Conservation (phyloP, 2,113 vertebrate genomes). For the Pampusana beccarii region DNA sequence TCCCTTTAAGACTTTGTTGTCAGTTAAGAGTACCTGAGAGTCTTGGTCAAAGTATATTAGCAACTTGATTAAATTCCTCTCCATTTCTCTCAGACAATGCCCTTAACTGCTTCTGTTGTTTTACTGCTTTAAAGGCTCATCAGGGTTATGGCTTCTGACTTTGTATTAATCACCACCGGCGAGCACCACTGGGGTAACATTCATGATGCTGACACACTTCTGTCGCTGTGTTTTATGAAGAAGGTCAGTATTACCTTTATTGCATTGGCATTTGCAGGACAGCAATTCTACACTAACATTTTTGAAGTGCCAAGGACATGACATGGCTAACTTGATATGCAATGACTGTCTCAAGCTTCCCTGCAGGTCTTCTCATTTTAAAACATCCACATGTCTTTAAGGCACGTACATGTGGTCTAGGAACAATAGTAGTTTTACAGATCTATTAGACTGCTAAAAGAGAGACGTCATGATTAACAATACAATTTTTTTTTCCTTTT, state of each 20-base stretch:
- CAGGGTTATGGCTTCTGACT: slow-evolving; percentile 29
- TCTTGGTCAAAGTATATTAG: slow-evolving; percentile 21
- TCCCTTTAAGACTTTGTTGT: slow-evolving; percentile 7
- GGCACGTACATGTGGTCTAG: neutral
- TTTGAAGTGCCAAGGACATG: neutral
- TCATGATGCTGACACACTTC: accelerated
- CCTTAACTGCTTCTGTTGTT: slow-evolving; percentile 35
- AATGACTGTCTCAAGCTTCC: neutral
- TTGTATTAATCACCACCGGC: slow-evolving; percentile 13
- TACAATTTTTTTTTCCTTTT: neutral
- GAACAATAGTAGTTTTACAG: neutral
- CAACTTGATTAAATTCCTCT: slow-evolving; percentile 52
- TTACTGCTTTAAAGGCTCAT: slow-evolving; percentile 44
- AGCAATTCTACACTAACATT: neutral
- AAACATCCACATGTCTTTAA: neutral
- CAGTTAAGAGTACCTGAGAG: slow-evolving; percentile 27
- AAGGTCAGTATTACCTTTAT: neutral
- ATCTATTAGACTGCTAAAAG: neutral
- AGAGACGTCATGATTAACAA: neutral
- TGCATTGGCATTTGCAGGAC: neutral
- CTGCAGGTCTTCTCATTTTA: neutral
- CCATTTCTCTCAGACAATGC: neutral
- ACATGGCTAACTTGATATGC: neutral
- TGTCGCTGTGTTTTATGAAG: neutral
- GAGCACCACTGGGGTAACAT: neutral